phyloP scores from a whole-genome alignment of 2,797 vertebrate genomes.

The Anableps anableps region DNA sequence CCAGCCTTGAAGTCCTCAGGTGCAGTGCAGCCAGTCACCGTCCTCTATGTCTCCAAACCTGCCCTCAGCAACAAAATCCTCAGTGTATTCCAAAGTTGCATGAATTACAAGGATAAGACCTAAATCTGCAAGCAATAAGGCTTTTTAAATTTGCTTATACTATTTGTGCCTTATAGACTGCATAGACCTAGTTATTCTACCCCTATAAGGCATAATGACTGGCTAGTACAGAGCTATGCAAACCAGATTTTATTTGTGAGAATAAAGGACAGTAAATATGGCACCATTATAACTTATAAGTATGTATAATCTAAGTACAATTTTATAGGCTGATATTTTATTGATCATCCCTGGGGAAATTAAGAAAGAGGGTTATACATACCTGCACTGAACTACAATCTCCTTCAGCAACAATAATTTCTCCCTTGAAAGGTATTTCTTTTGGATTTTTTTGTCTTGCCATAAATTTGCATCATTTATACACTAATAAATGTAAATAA shows the following conservation, averaged over 20 bases:
- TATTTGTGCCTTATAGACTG: conserved; percentile 46
- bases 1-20: conserved; percentile 20
- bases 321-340: neutral
- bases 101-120: conserved; percentile 25
- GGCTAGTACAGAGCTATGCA: too few species aligned
- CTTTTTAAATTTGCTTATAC: conserved; percentile 22
- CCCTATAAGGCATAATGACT: neutral
- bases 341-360: neutral
- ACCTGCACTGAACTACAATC: neutral
- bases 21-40: conserved; percentile 30
- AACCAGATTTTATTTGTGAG: too few species aligned
- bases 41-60: conserved; percentile 8
- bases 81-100: conserved; percentile 31
- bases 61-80: conserved; percentile 24
- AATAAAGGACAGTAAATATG: too few species aligned
- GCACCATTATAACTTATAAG: too few species aligned
- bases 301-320: too few species aligned
- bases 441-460: too few species aligned
- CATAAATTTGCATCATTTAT: neutral
- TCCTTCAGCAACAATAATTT: neutral
- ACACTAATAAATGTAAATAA: neutral
- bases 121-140: conserved; percentile 37
- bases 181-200: conserved; percentile 25
- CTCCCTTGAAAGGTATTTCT: too few species aligned
- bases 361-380: neutral